Evolutionary conservation across 2,888 invertebrate species (phyloP).

Genomic region (Chirona hameri): DNA sequence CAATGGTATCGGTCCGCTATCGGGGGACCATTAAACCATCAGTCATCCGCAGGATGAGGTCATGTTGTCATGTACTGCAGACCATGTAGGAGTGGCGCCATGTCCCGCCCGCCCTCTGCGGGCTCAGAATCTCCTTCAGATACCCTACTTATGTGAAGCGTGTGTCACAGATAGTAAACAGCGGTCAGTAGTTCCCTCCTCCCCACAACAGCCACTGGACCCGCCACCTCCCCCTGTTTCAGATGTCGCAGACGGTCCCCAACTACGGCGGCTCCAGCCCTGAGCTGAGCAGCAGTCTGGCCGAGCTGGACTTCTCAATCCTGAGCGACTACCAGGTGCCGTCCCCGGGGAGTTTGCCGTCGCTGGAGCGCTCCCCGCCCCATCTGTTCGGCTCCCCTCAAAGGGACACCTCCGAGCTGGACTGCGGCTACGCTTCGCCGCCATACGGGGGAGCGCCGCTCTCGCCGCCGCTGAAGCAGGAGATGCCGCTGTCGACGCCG

Average conservation of each 20-base stretch:
- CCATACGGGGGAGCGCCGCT: slow-evolving; percentile 34
- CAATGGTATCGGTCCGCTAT: too few relatives aligned
- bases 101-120: not conserved
- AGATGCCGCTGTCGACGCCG: slow-evolving; percentile 34
- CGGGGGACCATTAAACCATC: not conserved
- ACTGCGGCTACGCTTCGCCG: slow-evolving; percentile 33
- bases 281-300: slow-evolving; percentile 61
- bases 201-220: not conserved
- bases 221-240: slow-evolving; percentile 44
- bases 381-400: slow-evolving; percentile 36
- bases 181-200: not conserved
- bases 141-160: too few relatives aligned
- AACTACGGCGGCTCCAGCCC: slow-evolving; percentile 67
- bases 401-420: slow-evolving; percentile 31
- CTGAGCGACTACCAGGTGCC: slow-evolving; percentile 51
- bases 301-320: slow-evolving; percentile 67
- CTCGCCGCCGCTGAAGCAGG: slow-evolving; percentile 37
- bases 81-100: too few relatives aligned
- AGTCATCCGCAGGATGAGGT: too few relatives aligned
- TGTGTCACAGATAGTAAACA: not conserved
- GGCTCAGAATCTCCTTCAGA: not conserved
- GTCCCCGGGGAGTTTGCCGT: slow-evolving; percentile 35
- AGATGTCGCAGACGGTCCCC: slow-evolving; percentile 82
- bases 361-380: slow-evolving; percentile 36
- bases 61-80: too few relatives aligned